Percentiles rank a stretch among this genome's conserved stretches.
These are phyloP conservation scores for Stictonetta naevosa DNA, from an alignment of 2,113 vertebrate genomes.

Conservation along the genomic window DNA sequence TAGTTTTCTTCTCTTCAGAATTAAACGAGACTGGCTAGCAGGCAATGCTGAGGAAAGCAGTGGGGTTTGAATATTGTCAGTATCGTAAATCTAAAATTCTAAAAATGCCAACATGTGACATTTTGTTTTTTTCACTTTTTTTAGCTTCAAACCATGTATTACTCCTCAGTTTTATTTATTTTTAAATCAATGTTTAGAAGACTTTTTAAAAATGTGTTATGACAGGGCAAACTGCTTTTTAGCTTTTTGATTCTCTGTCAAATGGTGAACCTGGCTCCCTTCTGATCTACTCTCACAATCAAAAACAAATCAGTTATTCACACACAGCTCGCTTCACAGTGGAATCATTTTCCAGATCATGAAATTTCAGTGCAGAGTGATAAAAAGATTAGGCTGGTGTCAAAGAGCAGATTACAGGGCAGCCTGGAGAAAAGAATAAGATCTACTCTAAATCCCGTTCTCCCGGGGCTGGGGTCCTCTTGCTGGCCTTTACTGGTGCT, in stretches of 20 bases:
- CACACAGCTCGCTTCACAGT: not conserved
- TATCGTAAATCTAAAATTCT: not conserved
- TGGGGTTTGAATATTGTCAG: not conserved
- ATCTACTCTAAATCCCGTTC: not conserved
- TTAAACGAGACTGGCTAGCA: not conserved
- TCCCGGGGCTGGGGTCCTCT: not conserved
- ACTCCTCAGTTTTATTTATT: not conserved
- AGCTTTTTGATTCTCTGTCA: constrained; percentile 5
- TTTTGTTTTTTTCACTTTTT: not conserved
- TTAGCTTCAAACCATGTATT: not conserved
- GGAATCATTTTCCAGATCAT: constrained; percentile 50
- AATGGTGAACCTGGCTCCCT: not conserved
- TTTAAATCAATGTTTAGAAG: not conserved
- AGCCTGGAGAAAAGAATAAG: constrained; percentile 12
- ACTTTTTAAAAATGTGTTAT: not conserved
- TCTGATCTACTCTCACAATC: constrained; percentile 15
- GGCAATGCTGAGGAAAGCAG: not conserved
- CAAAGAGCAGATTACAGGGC: constrained; percentile 27
- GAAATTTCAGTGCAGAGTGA: constrained; percentile 28
- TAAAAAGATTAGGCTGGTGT: constrained; percentile 43
- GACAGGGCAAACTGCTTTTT: constrained; percentile 6
- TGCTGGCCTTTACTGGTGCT: not conserved
- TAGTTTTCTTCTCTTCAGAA: not conserved
- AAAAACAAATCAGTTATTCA: constrained; percentile 12
- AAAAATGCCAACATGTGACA: not conserved